Percentiles rank a stretch among this genome's conserved stretches.
Conservation (phyloP, 2,113 vertebrate species). For the Typhlomys cinereus region DNA sequence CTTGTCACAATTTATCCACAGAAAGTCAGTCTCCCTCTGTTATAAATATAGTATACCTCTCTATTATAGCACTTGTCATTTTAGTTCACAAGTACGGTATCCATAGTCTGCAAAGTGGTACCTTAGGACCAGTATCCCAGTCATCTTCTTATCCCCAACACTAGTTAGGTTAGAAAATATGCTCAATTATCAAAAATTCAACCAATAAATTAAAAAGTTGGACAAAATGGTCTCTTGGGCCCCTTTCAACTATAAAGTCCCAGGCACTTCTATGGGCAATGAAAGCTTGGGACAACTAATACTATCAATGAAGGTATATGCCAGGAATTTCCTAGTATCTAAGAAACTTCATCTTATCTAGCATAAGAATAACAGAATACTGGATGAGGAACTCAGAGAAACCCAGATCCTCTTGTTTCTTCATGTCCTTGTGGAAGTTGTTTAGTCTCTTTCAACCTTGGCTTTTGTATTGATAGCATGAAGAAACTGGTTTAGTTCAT, state of each 20-base stretch:
- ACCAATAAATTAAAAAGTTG: neutral
- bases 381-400: neutral
- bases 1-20: neutral
- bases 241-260: neutral
- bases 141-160: neutral
- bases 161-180: neutral
- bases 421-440: neutral
- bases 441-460: conserved; percentile 6
- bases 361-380: neutral
- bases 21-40: neutral
- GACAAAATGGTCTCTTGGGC: neutral
- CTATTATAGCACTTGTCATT: neutral
- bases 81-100: neutral
- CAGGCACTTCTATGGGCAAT: neutral
- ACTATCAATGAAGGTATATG: neutral
- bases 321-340: neutral
- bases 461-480: conserved; percentile 9
- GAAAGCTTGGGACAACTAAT: neutral
- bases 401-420: neutral
- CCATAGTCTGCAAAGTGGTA: neutral
- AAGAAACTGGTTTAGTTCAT: conserved; percentile 26
- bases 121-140: neutral
- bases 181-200: neutral
- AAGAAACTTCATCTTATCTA: neutral
- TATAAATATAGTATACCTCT: neutral